Evolutionary conservation across 2,113 vertebrate genomes (phyloP).

Genomic region (Vulpes ferrilata): DNA sequence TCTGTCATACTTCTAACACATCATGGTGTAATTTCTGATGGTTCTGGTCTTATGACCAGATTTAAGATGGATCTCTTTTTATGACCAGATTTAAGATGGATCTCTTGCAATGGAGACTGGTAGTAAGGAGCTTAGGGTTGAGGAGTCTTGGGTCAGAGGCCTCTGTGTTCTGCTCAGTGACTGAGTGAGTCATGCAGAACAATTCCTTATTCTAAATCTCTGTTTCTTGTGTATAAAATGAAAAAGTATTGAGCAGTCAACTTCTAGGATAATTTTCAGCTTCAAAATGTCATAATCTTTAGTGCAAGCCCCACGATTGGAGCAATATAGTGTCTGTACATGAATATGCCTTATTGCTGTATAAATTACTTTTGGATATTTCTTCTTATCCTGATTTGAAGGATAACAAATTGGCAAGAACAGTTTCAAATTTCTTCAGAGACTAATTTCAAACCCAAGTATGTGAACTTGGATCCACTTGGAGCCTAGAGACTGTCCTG

Average conservation of each 20-base stretch:
- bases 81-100: too few relatives aligned
- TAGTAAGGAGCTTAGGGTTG: fast-evolving
- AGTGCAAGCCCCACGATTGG: background rate
- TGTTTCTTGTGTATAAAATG: background rate
- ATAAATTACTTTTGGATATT: background rate
- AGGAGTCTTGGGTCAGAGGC: background rate
- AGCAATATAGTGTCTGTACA: background rate
- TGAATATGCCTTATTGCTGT: fast-evolving
- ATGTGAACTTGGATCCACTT: background rate
- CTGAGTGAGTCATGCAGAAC: background rate
- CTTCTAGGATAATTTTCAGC: background rate
- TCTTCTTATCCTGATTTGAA: background rate
- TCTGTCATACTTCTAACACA: too few relatives aligned
- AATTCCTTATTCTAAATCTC: background rate
- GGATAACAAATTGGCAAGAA: background rate
- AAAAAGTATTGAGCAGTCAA: background rate
- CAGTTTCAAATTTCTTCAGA: background rate
- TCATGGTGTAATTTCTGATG: background rate
- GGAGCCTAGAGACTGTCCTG: background rate
- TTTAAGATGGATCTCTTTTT: too few relatives aligned
- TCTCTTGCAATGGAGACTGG: fast-evolving
- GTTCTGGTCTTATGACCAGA: too few relatives aligned
- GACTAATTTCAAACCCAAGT: background rate
- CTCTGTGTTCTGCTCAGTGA: fast-evolving
- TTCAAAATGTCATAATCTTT: background rate